Evolutionary conservation across 2,113 vertebrate genomes (phyloP), one percentile per base, ranked within the genome.

Genomic region (Mesoclemmys tuberculata): DNA sequence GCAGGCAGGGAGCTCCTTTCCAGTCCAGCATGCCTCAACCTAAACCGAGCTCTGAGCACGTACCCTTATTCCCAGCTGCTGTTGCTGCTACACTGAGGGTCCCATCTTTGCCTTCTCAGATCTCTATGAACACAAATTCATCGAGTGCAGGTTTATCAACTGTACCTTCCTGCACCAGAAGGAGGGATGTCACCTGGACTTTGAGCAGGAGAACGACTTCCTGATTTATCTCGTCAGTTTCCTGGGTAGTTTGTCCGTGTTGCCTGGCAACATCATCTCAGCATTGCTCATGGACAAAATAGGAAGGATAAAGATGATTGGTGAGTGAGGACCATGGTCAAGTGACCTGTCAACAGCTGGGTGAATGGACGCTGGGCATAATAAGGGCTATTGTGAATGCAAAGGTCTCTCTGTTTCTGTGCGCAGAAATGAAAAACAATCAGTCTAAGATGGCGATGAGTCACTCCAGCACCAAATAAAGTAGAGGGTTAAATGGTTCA

Each of bases 201-300:
- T 99, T 2, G 98, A 99, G 95, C 98, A 99, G 92, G 99, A 99
- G 85, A 99, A 99, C 0, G 99, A 99, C 97, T 99, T 99, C 11
- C 96, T 99, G 61, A 99, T 99, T 96, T 99, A 99, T 97, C 96
- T 99, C n/a, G 99, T 99, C 98, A 99, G 99, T 98, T 99, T 99
- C 95, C 98, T 99, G 80, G 99, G 99, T 46, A 99, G 99, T 79
- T 97, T 99, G 87, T 99, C 99, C 0, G 99, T 99, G 90, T 95
- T 99, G 93, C 99, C 99, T 0, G 99, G 99, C 81, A 99, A 99
- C 97, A 99, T 99, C 96, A 96, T 99, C 93, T 99, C 99, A 22
- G 99, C 99, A 0, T 88, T 99, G 89, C 99, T 99, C 92, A 99
- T 99, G 99, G 99, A 99, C 93, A 99, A 99, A 94, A 98, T 99